Evolutionary conservation across 2,797 vertebrate genomes (phyloP).

Genomic region (Cephalopachus bancanus): DNA sequence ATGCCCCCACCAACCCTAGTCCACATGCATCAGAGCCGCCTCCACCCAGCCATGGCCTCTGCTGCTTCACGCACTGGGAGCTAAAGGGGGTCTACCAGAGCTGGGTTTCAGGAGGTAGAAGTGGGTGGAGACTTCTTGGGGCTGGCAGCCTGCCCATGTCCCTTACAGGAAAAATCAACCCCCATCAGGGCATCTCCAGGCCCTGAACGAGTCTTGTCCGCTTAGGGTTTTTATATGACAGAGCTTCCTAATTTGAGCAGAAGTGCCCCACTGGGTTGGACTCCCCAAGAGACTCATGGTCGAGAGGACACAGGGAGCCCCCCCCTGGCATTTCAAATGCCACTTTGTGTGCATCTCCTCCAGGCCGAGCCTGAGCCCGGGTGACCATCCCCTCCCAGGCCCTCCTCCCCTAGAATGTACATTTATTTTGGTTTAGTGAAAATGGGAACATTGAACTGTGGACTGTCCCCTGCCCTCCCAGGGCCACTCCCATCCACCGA

Average conservation of each 20-base stretch:
- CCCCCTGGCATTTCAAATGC: constrained; percentile 36
- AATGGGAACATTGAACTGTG: constrained; percentile 38
- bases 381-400: not conserved
- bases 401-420: not conserved
- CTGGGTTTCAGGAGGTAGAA: fast-evolving
- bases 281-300: not conserved
- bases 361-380: not conserved
- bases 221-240: not conserved
- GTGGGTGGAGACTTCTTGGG: not conserved
- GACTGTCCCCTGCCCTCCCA: not conserved
- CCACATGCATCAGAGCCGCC: fast-evolving
- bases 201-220: constrained; percentile 80
- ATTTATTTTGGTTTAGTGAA: constrained; percentile 31
- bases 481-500: fast-evolving
- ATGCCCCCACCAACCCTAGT: not conserved
- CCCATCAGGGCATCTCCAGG: not conserved
- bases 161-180: constrained; percentile 60
- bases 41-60: fast-evolving
- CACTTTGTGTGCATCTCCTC: constrained; percentile 53
- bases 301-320: not conserved
- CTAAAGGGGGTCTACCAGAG: not conserved
- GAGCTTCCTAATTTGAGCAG: constrained; percentile 81
- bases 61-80: not conserved
- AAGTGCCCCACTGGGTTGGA: constrained; percentile 63
- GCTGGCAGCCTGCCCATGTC: not conserved